phyloP scores from a whole-genome alignment of 92 coral and sea anemone species.

The Zoanthus sociatus region DNA sequence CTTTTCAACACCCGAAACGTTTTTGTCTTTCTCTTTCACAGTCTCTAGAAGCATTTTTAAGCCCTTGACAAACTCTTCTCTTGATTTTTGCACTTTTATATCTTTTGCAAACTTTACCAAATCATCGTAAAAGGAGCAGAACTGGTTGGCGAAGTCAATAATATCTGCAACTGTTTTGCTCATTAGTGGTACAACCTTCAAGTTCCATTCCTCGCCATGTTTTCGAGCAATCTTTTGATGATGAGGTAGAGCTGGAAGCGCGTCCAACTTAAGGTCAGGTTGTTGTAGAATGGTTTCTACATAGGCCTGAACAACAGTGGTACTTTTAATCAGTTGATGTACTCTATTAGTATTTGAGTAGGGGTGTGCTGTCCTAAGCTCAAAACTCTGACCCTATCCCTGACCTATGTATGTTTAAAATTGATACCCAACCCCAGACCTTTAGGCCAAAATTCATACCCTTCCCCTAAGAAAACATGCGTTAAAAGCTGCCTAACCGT shows the following conservation, averaged over 20 bases:
- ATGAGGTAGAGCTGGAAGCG: conserved; percentile 28
- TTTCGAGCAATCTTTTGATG: conserved; percentile 37
- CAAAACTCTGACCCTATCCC: too few relatives aligned
- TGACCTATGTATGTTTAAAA: too few relatives aligned
- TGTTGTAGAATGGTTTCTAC: conserved; percentile 30
- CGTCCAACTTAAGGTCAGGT: conserved; percentile 33
- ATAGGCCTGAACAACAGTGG: conserved; percentile 36
- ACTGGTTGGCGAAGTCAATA: conserved; percentile 41
- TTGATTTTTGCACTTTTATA: background rate
- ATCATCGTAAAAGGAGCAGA: conserved; percentile 35
- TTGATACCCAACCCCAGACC: too few relatives aligned
- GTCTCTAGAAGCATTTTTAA: conserved; percentile 6
- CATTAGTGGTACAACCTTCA: conserved; percentile 27
- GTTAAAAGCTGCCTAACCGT: too few relatives aligned
- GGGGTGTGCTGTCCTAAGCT: too few relatives aligned
- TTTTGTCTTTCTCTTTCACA: background rate
- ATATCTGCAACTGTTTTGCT: conserved; percentile 44
- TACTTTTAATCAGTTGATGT: background rate
- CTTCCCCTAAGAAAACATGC: too few relatives aligned
- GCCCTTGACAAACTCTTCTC: conserved; percentile 20
- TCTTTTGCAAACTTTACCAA: conserved; percentile 47
- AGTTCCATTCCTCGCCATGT: conserved; percentile 31
- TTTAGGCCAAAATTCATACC: too few relatives aligned
- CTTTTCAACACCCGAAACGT: conserved; percentile 7
- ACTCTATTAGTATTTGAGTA: too few relatives aligned